phyloP scores from a whole-genome alignment of 2,888 invertebrate species.

The Eretmocerus hayati region DNA sequence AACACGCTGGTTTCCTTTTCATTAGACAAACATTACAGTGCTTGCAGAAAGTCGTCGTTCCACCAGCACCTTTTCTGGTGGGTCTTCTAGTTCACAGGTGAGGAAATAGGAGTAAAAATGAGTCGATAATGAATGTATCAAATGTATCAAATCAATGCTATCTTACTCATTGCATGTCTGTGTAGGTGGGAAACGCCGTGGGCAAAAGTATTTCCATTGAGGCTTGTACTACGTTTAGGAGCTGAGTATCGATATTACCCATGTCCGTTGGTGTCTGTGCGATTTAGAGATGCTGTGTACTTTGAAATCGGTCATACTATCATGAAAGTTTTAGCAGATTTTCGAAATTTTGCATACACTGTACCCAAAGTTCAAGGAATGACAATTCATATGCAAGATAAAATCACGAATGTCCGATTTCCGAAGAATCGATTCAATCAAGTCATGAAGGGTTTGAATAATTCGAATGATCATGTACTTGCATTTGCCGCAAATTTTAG shows the following conservation, averaged over 20 bases:
- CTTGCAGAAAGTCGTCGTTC: conserved; percentile 65
- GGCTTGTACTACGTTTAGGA: conserved; percentile 70
- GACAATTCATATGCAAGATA: conserved; percentile 75
- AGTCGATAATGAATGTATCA: not conserved
- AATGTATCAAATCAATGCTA: conserved; percentile 1
- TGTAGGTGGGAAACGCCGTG: conserved; percentile 68
- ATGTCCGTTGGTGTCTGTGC: conserved; percentile 70
- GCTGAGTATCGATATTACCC: conserved; percentile 84
- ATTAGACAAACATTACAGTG: conserved; percentile 76
- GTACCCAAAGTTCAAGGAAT: conserved; percentile 70
- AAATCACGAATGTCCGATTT: conserved; percentile 67
- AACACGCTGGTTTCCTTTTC: conserved; percentile 77
- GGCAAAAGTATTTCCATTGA: conserved; percentile 72
- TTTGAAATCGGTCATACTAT: conserved; percentile 83
- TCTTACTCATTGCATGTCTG: conserved; percentile 12
- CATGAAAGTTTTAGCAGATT: conserved; percentile 79
- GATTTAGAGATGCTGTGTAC: conserved; percentile 71
- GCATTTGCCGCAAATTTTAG: conserved; percentile 79
- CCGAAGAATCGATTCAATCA: conserved; percentile 69
- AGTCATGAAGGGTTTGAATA: conserved; percentile 68
- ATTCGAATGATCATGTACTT: conserved; percentile 76
- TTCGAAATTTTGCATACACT: conserved; percentile 75
- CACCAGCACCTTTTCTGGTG: conserved; percentile 67
- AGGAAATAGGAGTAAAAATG: not conserved
- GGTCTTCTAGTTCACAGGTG: conserved; percentile 70